Conservation (phyloP, 2,113 vertebrate species). For the Paradoxurus hermaphroditus region DNA sequence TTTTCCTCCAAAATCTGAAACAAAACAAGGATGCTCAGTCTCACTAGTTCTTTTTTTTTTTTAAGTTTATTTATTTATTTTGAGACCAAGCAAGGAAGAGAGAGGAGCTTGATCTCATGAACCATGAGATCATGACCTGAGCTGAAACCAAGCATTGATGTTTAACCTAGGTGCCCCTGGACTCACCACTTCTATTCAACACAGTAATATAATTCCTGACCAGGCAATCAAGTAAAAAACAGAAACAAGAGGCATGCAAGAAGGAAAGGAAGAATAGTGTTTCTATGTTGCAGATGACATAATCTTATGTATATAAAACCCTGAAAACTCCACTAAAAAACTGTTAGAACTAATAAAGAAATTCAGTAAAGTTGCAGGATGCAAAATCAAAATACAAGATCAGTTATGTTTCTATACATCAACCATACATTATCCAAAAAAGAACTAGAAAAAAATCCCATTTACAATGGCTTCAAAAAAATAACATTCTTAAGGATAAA, state of each 20-base stretch:
- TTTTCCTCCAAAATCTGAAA: background rate
- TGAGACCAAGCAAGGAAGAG: no score
- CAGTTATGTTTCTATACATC: background rate
- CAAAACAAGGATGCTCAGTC: background rate
- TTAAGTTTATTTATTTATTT: no score
- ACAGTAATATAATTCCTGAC: background rate
- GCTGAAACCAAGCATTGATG: no score
- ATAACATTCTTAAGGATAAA: background rate
- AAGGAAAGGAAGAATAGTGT: background rate
- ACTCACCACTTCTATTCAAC: background rate
- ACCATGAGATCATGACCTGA: no score
- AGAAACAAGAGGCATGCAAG: background rate
- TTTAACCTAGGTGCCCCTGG: background rate
- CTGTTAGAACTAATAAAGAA: background rate
- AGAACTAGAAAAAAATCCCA: background rate
- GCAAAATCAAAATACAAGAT: background rate
- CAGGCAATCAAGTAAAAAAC: background rate
- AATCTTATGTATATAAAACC: background rate
- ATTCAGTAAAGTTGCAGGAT: background rate
- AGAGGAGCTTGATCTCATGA: no score
- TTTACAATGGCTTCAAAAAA: background rate
- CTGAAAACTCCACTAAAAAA: background rate
- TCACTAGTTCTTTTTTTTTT: background rate
- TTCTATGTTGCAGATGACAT: background rate
- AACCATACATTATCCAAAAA: background rate